Evolutionary conservation across 2,797 vertebrate species (phyloP).

Genomic region (Erpetoichthys calabaricus): DNA sequence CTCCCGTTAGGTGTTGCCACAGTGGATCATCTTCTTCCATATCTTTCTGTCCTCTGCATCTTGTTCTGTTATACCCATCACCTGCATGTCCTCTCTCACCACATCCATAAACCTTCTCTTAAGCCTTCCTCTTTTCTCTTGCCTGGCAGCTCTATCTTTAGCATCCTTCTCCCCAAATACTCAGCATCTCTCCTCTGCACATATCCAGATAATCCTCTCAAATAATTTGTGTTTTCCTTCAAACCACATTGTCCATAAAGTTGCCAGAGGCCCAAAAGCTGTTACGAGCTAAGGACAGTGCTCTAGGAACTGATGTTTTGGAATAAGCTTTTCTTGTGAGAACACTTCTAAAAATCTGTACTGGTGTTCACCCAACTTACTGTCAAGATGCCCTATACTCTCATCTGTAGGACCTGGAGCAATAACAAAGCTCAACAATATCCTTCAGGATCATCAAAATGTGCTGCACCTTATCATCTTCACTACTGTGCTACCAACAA

Average conservation of each 20-base stretch:
- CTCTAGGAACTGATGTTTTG: constrained; percentile 17
- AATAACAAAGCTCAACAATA: constrained; percentile 5
- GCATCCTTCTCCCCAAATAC: too few species aligned
- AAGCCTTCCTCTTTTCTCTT: too few species aligned
- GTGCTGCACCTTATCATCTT: constrained; percentile 8
- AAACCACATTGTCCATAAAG: constrained; percentile 16
- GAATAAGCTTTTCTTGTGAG: constrained; percentile 7
- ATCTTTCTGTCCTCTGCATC: too few species aligned
- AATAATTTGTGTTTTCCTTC: constrained; percentile 12
- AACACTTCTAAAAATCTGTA: constrained; percentile 13
- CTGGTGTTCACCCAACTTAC: constrained; percentile 10
- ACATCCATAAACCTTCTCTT: too few species aligned
- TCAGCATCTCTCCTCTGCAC: too few species aligned
- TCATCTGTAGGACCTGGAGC: constrained; percentile 10
- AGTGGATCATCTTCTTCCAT: too few species aligned
- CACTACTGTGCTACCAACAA: constrained; percentile 8
- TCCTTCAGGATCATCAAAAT: constrained; percentile 5
- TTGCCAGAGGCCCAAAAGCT: constrained; percentile 15
- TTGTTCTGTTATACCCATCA: too few species aligned
- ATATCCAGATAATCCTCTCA: constrained; percentile 16
- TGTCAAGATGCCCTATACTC: constrained; percentile 9
- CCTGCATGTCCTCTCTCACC: too few species aligned
- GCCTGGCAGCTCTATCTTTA: too few species aligned
- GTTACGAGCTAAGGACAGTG: constrained; percentile 15
- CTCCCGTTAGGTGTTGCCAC: too few species aligned